Evolutionary conservation across 2,888 invertebrate genomes (phyloP).

Genomic region (Lasioglossum marginatum): DNA sequence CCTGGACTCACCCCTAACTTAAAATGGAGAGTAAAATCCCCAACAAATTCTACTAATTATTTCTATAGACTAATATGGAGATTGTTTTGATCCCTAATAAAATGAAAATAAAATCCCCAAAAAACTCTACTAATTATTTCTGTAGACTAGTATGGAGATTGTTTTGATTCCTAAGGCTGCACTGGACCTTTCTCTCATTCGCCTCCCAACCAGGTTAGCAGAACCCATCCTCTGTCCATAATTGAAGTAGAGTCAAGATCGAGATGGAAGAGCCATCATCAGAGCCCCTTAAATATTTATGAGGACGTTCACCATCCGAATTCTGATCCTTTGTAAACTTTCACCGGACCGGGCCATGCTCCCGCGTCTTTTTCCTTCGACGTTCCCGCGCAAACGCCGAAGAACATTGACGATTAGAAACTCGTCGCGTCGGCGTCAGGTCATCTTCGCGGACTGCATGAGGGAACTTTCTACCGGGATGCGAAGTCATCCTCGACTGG

Average conservation of each 20-base stretch:
- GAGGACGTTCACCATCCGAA: constrained; percentile 63
- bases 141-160: neutral
- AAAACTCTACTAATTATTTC: neutral
- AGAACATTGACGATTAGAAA: constrained; percentile 34
- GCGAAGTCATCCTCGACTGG: neutral
- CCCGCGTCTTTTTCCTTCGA: neutral
- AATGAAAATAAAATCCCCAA: too few relatives aligned
- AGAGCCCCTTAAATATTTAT: constrained; percentile 60
- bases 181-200: neutral
- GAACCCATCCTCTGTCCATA: neutral
- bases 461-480: constrained; percentile 15
- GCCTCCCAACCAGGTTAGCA: neutral
- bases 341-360: constrained; percentile 52
- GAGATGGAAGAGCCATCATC: constrained; percentile 36
- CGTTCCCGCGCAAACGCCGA: constrained; percentile 4
- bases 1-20: neutral
- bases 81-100: neutral
- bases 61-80: too few relatives aligned
- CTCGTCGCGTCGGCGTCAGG: constrained; percentile 6
- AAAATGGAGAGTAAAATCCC: neutral
- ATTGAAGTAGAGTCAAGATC: neutral
- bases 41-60: too few relatives aligned
- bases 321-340: constrained; percentile 70
- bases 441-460: neutral
- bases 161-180: neutral